Base-by-base conservation (phyloP, 2,113 vertebrate species). In the Gallinago media region DNA sequence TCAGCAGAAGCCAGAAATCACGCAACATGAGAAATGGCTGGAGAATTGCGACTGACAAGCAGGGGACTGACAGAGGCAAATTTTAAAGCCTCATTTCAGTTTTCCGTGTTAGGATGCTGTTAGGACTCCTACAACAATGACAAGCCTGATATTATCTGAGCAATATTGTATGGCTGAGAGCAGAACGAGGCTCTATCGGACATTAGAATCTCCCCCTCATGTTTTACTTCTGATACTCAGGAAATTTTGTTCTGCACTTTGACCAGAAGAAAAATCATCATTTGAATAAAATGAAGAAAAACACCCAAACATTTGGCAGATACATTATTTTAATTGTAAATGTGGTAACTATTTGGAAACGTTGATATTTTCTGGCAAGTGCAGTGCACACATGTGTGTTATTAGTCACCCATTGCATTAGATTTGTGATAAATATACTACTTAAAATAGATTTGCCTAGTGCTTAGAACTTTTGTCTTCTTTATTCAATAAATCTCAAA, bases 251-350 rank as follows among this genome's bases (percentile, higher is more conserved):
- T 92, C 56, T 93, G 61, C 18, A 6, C 26, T 88, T 84, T 2
- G 23, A 72, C 79, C 27, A 75, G 79, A 81, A 82, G 19, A 92
- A 36, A 85, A 95, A 83, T 72, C 63, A 49, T 55, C 16, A 15
- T 75, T 94, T 68, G 70, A 94, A 91, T 82, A 88, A 94, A 91
- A 92, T 56, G 79, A 96, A 95, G 78, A 74, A 92, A 87, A 92
- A 74, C 83, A 81, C 47, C 70, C 54, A 78, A 91, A 76, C 74
- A 68, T 92, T 91, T 95, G 89, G 87, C 74, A 94, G 95, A 89
- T 66, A 26, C 61, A 38, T 91, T 92, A 92, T 94, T 96, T 92
- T 94, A 95, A 92, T 92, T 95, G 86, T 94, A 94, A 94, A 95
- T 93, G 68, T 56, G 76, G 54, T 89, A 87, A 86, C 83, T 95